Base-by-base conservation (phyloP, 2,888 invertebrate species). In the Elysia crispata region DNA sequence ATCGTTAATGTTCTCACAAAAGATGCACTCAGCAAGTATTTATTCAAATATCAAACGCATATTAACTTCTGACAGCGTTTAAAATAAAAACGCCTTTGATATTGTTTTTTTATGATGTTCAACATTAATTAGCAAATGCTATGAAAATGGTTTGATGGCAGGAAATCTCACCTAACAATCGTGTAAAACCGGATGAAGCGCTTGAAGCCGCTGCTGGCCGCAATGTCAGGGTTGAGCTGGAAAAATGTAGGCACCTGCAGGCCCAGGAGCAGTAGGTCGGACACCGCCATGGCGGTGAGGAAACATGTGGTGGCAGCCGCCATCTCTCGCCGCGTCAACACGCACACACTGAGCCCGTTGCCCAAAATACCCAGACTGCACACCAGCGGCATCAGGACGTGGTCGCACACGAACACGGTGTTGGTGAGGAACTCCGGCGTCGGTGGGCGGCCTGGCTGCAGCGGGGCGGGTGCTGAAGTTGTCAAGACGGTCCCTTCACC, bases 231-330 rank as follows among this genome's bases (percentile, higher is more conserved):
- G 77, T 82, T 82, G 62, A 81, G 77, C 67, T 79, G 72, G 57
- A 84, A 80, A 78, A 83, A 84, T 28, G 80, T 73, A 23, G 84
- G 84, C 50, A 84, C 73, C 79, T 84, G 84, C 30, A 83, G 74
- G 13, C 80, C 66, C n/a, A 86, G 82, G 25, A 86, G 83, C 20
- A 82, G 66, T 66, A 85, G 67, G 77, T 86, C 86, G 0, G 86
- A 86, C 33, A 85, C 82, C 1, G 84, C 86, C 67, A 86, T 81
- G n/a, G 83, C 85, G 0, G 83, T 86, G 18, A 86, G 81, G 79
- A 86, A 86, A 50, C 84, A 83, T 73, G 83, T 85, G 50, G 85
- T 84, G 23, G 85, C 81, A 11, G 84, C 81, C 1, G 80, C 75
- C 85, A 86, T 86, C 72, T 85, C 83, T 60, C 84, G 79, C 13